Base-by-base conservation (phyloP, 2,888 invertebrate genomes). In the Alloscopus bannaensis region DNA sequence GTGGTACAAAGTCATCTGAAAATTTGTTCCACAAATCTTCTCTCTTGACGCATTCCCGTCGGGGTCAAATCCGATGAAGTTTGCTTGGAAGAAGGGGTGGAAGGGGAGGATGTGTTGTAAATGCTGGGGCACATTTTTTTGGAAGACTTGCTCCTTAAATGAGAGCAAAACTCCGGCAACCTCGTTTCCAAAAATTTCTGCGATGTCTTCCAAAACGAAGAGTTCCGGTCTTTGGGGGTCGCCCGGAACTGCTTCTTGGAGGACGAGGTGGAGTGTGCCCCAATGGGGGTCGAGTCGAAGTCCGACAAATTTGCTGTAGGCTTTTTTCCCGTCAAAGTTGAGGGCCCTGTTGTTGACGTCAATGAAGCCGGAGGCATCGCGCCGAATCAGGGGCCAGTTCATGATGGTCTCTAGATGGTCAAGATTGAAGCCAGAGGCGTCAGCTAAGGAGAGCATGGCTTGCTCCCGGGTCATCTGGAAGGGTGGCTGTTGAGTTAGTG, bases 51-150 rank as follows among this genome's bases (percentile, higher is more conserved):
- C 24, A 4, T 11, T 22, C 20, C 40, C 55, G 18, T 40, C 40
- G 1, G 69, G 55, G 0, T 11, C n/a, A 0, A 40, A 2, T 18
- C 69, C 69, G 0, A 11, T n/a, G 36, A 36, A 73, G 26, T 2
- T 31, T 2, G 65, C 73, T 22, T 73, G 26, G 22, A 13, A 64
- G 40, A 73, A 73, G 2, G 73, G 73, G 55, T 64, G 29, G 50
- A 40, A 52, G 1, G 52, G 50, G 8, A 65, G 16, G 13, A 28
- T 11, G 8, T 64, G 11, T 26, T 40, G n/a, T 0, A 29, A 8
- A n/a, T 52, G 22, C 0, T 73, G 52, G 1, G 45, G 55, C 2
- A 62, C 13, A n/a, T 52, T 29, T 6, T 6, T 0, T 1, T 18
- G n/a, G 45, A 4, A 42, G 4, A 20, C 4, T 13, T 28, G 36